Conservation (phyloP, 2,797 vertebrate genomes). For the Platalea minor region DNA sequence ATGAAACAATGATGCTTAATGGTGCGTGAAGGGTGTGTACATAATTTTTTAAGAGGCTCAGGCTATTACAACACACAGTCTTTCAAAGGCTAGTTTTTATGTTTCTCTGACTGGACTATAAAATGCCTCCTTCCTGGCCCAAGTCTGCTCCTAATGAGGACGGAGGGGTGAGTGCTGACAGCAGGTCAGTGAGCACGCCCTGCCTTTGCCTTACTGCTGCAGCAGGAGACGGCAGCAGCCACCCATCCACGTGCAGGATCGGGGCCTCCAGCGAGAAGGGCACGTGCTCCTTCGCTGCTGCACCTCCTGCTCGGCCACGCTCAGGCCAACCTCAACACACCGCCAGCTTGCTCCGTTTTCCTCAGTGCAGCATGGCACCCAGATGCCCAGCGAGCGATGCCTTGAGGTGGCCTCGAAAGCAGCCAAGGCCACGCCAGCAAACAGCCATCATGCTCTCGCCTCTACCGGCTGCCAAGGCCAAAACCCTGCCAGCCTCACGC, state of each 20-base stretch:
- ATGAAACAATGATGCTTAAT: background rate
- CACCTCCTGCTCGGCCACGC: accelerated
- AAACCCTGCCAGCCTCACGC: background rate
- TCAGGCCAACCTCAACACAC: background rate
- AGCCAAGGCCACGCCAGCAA: background rate
- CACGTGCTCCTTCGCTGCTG: background rate
- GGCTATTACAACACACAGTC: background rate
- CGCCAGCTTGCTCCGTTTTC: accelerated
- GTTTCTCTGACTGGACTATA: background rate
- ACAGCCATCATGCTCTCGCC: accelerated
- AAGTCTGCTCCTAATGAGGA: background rate
- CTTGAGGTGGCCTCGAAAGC: background rate
- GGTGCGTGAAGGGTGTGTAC: background rate
- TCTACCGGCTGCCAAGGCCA: background rate
- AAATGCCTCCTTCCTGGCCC: background rate
- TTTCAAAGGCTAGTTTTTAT: background rate
- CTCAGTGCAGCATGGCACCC: accelerated
- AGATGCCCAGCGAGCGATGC: accelerated
- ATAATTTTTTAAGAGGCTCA: background rate
- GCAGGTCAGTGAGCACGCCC: background rate
- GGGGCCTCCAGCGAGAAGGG: accelerated
- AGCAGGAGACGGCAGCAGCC: background rate
- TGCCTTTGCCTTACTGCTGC: background rate
- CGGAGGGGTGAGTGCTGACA: background rate
- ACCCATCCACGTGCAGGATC: accelerated